Evolutionary conservation across 2,797 vertebrate species (phyloP).

Genomic region (Nyctalus aviator): DNA sequence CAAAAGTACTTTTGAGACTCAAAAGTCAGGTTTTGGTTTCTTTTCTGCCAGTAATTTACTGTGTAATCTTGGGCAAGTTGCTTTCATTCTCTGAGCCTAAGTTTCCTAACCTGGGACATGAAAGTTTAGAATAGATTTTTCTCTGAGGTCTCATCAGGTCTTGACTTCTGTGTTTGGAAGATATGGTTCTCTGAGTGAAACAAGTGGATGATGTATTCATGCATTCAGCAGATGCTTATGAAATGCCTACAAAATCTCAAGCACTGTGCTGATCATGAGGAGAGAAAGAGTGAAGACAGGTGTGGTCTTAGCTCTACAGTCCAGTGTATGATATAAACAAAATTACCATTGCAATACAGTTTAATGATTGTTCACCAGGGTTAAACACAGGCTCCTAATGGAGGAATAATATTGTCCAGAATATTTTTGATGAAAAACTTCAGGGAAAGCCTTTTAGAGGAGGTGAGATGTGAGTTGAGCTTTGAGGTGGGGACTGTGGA

Average conservation of each 20-base stretch:
- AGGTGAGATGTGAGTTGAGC: neutral
- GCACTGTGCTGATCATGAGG: neutral
- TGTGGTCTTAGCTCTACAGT: neutral
- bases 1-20: conserved; percentile 35
- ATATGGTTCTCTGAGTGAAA: conserved; percentile 4
- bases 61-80: conserved; percentile 3
- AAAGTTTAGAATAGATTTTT: conserved; percentile 48
- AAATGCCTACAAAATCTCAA: conserved; percentile 15
- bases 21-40: neutral
- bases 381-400: neutral
- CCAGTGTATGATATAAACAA: conserved; percentile 1
- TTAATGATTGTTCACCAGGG: neutral
- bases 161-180: conserved; percentile 24
- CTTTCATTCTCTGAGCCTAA: neutral
- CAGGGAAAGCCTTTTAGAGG: conserved; percentile 38
- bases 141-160: neutral
- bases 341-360: neutral
- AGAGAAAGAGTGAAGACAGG: conserved; percentile 20
- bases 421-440: neutral
- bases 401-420: neutral
- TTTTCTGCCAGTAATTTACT: neutral
- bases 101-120: conserved; percentile 22
- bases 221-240: neutral
- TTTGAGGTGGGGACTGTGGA: neutral
- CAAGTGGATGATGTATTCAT: neutral